These are phyloP conservation scores for Pterobdella sp. DNA, from an alignment of 2,888 invertebrate species.

Conservation along the genomic window DNA sequence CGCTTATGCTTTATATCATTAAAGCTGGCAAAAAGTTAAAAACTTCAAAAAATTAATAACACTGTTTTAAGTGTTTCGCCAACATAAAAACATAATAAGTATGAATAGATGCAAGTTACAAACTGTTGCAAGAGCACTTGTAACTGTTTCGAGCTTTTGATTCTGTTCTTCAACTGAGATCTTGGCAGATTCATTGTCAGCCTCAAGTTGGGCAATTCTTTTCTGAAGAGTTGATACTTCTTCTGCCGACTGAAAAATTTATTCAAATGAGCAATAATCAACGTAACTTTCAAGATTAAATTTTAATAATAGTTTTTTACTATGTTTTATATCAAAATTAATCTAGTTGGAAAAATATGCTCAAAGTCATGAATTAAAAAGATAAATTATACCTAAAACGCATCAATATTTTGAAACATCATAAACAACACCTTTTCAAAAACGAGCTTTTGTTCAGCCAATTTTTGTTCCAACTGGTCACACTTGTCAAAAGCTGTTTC, in stretches of 20 bases:
- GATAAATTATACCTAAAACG: neutral
- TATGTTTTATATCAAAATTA: neutral
- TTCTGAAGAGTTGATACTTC: constrained; percentile 96
- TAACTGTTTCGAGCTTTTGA: constrained; percentile 94
- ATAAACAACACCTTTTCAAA: constrained; percentile 56
- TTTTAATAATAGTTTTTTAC: neutral
- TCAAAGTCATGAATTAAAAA: neutral
- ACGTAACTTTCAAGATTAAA: neutral
- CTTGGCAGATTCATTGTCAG: constrained; percentile 96
- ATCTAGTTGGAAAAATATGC: neutral
- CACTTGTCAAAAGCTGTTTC: constrained; percentile 96
- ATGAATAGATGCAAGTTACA: no score
- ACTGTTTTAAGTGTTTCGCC: neutral
- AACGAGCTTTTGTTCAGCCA: constrained; percentile 61
- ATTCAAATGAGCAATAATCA: no score
- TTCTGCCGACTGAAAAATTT: constrained; percentile 65
- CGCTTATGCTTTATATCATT: no score
- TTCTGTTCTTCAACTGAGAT: constrained; percentile 90
- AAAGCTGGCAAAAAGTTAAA: neutral
- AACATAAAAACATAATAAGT: no score
- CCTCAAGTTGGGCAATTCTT: constrained; percentile 98
- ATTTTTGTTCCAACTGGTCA: constrained; percentile 92
- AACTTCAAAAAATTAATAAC: neutral
- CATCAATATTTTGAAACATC: neutral
- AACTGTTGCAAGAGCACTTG: constrained; percentile 70